These are phyloP conservation scores for Valencia hispanica DNA, from an alignment of 2,797 vertebrate species.

Conservation along the genomic window DNA sequence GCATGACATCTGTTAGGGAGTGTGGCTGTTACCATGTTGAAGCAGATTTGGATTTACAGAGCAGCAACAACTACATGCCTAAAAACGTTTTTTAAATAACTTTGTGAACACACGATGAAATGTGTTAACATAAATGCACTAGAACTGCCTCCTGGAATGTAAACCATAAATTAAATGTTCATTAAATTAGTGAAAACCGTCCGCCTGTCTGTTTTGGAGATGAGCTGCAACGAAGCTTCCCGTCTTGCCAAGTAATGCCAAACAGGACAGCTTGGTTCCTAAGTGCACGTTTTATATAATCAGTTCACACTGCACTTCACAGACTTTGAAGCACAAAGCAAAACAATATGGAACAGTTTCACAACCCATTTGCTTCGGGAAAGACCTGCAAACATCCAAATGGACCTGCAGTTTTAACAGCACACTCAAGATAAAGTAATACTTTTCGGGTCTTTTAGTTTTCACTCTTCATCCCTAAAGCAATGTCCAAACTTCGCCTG, in stretches of 20 bases:
- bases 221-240: not conserved
- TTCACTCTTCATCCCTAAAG: not conserved
- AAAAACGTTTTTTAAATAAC: not conserved
- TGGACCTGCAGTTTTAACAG: not conserved
- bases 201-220: not conserved
- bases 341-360: not conserved
- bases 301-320: not conserved
- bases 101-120: not conserved
- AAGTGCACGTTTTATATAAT: not conserved
- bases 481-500: not conserved
- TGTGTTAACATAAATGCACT: not conserved
- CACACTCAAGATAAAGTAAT: not conserved
- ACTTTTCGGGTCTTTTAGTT: not conserved
- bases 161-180: not conserved
- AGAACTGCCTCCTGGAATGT: not conserved
- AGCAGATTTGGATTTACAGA: conserved; percentile 38
- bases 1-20: conserved; percentile 66
- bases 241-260: not conserved
- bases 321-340: not conserved
- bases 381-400: not conserved
- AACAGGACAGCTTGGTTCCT: not conserved
- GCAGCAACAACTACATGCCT: not conserved
- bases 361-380: not conserved
- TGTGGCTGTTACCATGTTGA: conserved; percentile 37
- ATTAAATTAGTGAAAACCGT: not conserved